Conservation (phyloP, 2,888 invertebrate species). For the Cryptocephalus moraei region DNA sequence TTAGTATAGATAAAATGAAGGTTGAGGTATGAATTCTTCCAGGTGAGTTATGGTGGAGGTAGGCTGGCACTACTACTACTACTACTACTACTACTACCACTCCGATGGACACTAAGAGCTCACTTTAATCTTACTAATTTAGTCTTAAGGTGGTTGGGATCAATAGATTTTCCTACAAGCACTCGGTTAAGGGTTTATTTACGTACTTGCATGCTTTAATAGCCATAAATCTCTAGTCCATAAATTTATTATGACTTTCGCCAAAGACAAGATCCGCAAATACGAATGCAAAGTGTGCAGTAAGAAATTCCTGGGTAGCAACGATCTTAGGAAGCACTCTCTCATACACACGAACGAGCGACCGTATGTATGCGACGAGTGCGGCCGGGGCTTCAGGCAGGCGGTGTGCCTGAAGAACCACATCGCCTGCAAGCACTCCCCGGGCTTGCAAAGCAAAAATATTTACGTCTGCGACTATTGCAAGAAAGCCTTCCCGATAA, state of each 20-base stretch:
- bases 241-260: conserved; percentile 41
- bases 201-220: background rate
- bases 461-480: conserved; percentile 64
- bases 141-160: conserved; percentile 11
- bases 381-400: conserved; percentile 54
- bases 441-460: conserved; percentile 31
- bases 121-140: conserved; percentile 11
- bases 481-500: conserved; percentile 63
- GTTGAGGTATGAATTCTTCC: conserved; percentile 25
- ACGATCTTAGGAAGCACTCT: conserved; percentile 57
- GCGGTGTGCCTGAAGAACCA: conserved; percentile 57
- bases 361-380: conserved; percentile 52
- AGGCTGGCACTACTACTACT: conserved; percentile 15
- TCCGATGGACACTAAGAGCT: conserved; percentile 20
- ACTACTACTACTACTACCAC: conserved; percentile 16
- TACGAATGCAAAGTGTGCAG: conserved; percentile 52
- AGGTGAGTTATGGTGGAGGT: conserved; percentile 24
- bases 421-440: conserved; percentile 45
- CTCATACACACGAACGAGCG: conserved; percentile 55
- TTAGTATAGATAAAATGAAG: conserved; percentile 3
- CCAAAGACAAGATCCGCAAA: conserved; percentile 35
- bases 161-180: conserved; percentile 24
- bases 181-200: conserved; percentile 2
- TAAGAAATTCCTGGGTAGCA: conserved; percentile 52
- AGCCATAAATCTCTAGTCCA: conserved; percentile 21